Conservation (phyloP, 2,888 invertebrate genomes). For the Andricus quercusramuli region DNA sequence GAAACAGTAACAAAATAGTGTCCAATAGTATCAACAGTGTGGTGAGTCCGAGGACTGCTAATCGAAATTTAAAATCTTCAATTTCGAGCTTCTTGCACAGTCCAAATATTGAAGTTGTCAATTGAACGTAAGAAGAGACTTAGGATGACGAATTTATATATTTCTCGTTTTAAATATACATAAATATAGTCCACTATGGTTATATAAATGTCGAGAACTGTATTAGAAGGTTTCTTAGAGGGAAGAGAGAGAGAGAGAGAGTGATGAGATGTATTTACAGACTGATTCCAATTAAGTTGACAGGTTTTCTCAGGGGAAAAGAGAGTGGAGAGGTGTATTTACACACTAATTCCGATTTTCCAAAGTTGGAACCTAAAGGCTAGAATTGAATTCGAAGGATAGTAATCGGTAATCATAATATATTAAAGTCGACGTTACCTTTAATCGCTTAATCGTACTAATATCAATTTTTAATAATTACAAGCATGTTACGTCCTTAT, state of each 20-base stretch:
- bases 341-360: conserved; percentile 50
- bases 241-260: conserved; percentile 22
- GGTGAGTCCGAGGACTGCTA: too few relatives aligned
- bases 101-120: background rate
- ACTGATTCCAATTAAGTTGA: conserved; percentile 52
- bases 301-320: conserved; percentile 39
- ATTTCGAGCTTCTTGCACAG: background rate
- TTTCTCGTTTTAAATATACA: conserved; percentile 70
- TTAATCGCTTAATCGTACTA: conserved; percentile 77
- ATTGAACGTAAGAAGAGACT: conserved; percentile 39
- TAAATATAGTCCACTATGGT: conserved; percentile 72
- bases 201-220: conserved; percentile 61
- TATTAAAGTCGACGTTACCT: conserved; percentile 77
- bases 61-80: background rate
- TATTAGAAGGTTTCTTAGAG: conserved; percentile 51
- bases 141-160: conserved; percentile 68
- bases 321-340: conserved; percentile 45
- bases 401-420: conserved; percentile 69
- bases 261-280: conserved; percentile 46
- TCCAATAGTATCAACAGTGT: too few relatives aligned
- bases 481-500: conserved; percentile 78
- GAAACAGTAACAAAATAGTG: too few relatives aligned
- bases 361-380: conserved; percentile 67
- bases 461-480: conserved; percentile 77
- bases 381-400: conserved; percentile 72